These are phyloP conservation scores for Drosophila nigrodunni DNA, from an alignment of 1,140 invertebrate genomes.

Conservation along the genomic window DNA sequence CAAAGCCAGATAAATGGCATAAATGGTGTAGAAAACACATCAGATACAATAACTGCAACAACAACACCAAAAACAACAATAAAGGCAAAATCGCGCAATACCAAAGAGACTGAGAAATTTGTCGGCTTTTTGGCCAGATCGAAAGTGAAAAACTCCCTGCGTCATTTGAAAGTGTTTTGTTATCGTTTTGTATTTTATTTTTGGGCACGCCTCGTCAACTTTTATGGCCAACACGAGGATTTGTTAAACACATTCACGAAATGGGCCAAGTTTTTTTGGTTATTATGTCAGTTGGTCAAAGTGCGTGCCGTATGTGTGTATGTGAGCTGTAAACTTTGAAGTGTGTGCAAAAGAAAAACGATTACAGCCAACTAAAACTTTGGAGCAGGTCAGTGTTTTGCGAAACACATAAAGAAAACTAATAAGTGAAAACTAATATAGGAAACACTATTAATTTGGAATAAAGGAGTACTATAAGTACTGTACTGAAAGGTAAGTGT, in stretches of 20 bases:
- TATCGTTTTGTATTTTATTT: conserved; percentile 42
- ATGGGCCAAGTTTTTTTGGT: conserved; percentile 65
- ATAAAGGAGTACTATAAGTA: too few species aligned
- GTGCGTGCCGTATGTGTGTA: conserved; percentile 51
- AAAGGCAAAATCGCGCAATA: conserved; percentile 72
- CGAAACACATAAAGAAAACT: conserved; percentile 8
- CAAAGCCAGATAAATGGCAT: conserved; percentile 69
- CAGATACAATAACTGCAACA: conserved; percentile 24
- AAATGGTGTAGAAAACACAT: conserved; percentile 75
- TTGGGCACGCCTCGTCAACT: conserved; percentile 71
- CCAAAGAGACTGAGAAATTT: conserved; percentile 40
- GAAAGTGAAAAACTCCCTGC: conserved; percentile 64
- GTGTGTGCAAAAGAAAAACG: conserved; percentile 16
- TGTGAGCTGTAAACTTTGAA: conserved; percentile 13
- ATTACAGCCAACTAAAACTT: conserved; percentile 19
- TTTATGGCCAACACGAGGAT: conserved; percentile 64
- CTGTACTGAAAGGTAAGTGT: too few species aligned
- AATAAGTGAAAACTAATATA: conserved; percentile 12
- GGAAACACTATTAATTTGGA: neutral
- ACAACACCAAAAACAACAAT: conserved; percentile 36
- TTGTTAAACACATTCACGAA: conserved; percentile 46
- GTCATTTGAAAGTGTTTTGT: conserved; percentile 53
- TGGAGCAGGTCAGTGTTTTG: conserved; percentile 60
- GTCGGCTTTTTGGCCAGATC: conserved; percentile 43
- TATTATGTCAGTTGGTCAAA: conserved; percentile 73